These are phyloP conservation scores for Ectemnius continuus DNA, from an alignment of 2,888 invertebrate genomes.

Conservation along the genomic window DNA sequence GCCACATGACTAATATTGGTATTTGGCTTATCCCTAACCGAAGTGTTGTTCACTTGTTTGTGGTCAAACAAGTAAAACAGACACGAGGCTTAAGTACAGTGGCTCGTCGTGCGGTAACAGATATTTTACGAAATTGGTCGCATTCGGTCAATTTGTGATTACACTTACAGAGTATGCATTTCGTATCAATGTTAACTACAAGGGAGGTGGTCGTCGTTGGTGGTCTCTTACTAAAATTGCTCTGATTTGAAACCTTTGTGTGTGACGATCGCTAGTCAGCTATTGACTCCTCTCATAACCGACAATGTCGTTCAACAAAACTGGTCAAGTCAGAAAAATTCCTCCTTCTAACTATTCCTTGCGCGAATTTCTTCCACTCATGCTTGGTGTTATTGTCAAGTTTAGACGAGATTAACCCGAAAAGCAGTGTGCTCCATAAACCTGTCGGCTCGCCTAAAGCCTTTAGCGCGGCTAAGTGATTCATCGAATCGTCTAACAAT, in stretches of 20 bases:
- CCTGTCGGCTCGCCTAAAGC: neutral
- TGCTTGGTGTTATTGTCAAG: neutral
- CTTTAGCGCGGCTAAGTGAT: neutral
- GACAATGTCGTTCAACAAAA: neutral
- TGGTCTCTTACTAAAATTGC: too few species aligned
- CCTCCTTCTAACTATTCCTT: too few species aligned
- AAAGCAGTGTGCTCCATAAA: neutral
- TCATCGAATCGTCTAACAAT: neutral
- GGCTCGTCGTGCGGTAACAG: too few species aligned
- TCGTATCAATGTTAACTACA: too few species aligned
- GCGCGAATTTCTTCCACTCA: neutral
- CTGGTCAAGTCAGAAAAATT: too few species aligned
- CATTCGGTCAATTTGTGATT: too few species aligned
- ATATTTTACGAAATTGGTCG: too few species aligned
- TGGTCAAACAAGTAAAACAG: too few species aligned
- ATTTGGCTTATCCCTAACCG: neutral
- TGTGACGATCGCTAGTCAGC: neutral
- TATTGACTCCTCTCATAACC: neutral
- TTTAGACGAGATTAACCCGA: neutral
- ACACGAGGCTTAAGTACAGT: too few species aligned
- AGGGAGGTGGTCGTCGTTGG: neutral
- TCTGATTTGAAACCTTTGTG: neutral
- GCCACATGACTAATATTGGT: neutral
- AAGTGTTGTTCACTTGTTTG: neutral
- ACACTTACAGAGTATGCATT: too few species aligned